These are phyloP conservation scores for Brachystomella parvula DNA, from an alignment of 1,140 invertebrate species.

Conservation along the genomic window DNA sequence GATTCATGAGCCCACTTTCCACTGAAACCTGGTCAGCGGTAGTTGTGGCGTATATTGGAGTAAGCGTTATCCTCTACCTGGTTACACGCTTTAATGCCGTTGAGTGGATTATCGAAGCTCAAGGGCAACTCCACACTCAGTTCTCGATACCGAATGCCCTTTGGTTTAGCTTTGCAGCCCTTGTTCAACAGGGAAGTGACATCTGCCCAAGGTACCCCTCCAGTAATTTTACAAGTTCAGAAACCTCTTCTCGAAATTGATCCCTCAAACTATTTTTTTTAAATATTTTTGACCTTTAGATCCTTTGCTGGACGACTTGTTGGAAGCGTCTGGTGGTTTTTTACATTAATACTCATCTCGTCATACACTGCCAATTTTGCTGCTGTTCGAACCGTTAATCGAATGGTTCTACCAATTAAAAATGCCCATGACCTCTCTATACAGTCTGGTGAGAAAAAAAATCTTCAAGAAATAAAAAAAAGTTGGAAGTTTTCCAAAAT, in stretches of 20 bases:
- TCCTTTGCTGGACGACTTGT: conserved; percentile 57
- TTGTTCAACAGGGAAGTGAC: conserved; percentile 60
- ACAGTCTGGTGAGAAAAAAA: too few relatives aligned
- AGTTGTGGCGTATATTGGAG: conserved; percentile 55
- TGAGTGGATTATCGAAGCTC: conserved; percentile 47
- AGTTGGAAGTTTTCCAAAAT: too few relatives aligned
- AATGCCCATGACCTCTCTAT: conserved; percentile 56
- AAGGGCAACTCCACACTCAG: conserved; percentile 46
- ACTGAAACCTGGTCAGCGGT: conserved; percentile 57
- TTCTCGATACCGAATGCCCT: conserved; percentile 59
- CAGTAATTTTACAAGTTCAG: conserved; percentile 1
- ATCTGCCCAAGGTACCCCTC: conserved; percentile 52
- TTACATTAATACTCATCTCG: conserved; percentile 61
- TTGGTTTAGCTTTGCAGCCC: conserved; percentile 58
- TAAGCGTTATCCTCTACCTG: conserved; percentile 53
- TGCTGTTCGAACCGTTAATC: conserved; percentile 46
- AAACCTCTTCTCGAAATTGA: conserved; percentile 2
- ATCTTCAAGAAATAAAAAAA: too few relatives aligned
- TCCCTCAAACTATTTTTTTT: neutral
- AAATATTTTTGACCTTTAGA: conserved; percentile 38
- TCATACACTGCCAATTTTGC: conserved; percentile 63
- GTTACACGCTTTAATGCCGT: conserved; percentile 57
- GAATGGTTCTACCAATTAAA: conserved; percentile 55
- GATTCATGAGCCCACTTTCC: conserved; percentile 58
- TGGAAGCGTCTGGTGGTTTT: conserved; percentile 63